Conservation (phyloP, 2,113 vertebrate species). For the Puffinus mauretanicus region DNA sequence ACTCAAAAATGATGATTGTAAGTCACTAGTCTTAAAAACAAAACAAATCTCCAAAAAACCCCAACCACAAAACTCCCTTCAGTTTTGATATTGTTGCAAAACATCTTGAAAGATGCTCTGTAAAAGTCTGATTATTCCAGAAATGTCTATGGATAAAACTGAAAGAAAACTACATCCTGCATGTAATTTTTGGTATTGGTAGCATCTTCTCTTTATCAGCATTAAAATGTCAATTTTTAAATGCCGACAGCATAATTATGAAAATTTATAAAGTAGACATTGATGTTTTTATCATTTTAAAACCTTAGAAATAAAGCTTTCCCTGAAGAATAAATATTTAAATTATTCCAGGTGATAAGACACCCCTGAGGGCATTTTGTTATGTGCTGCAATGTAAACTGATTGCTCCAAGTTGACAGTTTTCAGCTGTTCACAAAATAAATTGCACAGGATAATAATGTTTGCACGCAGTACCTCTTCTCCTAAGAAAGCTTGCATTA, state of each 20-base stretch:
- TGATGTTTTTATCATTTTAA: background rate
- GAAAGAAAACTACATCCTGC: background rate
- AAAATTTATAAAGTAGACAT: background rate
- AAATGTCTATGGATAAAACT: background rate
- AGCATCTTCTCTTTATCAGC: background rate
- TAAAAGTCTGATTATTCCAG: background rate
- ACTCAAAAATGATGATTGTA: background rate
- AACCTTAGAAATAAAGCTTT: background rate
- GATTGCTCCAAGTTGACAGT: background rate
- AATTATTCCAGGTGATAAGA: background rate
- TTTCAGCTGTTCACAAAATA: background rate
- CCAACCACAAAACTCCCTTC: background rate
- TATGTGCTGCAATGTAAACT: background rate
- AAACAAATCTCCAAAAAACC: background rate
- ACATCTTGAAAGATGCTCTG: background rate
- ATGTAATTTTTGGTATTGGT: background rate
- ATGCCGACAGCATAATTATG: background rate
- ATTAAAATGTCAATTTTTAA: background rate
- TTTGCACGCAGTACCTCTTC: background rate
- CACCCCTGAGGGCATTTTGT: background rate
- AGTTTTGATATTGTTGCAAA: background rate
- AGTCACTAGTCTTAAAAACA: background rate
- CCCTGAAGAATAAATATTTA: background rate
- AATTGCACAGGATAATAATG: rapidly evolving
- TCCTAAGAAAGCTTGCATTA: background rate